Conservation (phyloP, 2,113 vertebrate species). For the Speoplatyrhinus poulsoni region DNA sequence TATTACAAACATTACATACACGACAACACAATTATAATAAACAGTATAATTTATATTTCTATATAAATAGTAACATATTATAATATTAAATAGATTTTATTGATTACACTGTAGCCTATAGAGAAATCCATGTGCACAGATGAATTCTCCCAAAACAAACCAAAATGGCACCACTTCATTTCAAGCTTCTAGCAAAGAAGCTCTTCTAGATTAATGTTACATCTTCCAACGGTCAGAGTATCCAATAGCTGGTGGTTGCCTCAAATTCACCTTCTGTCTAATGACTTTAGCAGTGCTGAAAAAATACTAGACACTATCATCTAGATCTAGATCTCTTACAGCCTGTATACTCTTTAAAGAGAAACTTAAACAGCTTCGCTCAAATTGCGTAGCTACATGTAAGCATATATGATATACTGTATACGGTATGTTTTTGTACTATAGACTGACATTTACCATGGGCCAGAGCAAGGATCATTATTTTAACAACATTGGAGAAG, state of each 20-base stretch:
- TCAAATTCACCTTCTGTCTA: constrained; percentile 27
- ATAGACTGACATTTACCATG: background rate
- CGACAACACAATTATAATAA: no score
- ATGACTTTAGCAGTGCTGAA: constrained; percentile 47
- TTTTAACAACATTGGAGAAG: background rate
- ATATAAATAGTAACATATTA: no score
- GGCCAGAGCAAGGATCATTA: constrained; percentile 4
- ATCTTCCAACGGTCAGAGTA: constrained; percentile 1
- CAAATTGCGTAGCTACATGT: background rate
- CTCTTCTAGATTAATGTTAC: background rate
- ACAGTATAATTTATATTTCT: no score
- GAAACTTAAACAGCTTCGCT: background rate
- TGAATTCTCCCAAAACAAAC: no score
- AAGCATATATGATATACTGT: background rate
- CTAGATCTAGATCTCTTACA: constrained; percentile 12
- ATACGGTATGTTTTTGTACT: background rate
- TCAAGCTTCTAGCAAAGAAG: background rate
- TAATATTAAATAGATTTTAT: no score
- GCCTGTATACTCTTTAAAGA: background rate
- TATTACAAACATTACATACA: no score
- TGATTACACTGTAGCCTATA: no score
- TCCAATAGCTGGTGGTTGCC: constrained; percentile 10
- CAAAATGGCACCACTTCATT: no score
- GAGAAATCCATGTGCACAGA: no score
- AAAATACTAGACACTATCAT: constrained; percentile 4